These are phyloP conservation scores for Sinotaia quadrata DNA, from an alignment of 2,888 invertebrate species.

Conservation along the genomic window DNA sequence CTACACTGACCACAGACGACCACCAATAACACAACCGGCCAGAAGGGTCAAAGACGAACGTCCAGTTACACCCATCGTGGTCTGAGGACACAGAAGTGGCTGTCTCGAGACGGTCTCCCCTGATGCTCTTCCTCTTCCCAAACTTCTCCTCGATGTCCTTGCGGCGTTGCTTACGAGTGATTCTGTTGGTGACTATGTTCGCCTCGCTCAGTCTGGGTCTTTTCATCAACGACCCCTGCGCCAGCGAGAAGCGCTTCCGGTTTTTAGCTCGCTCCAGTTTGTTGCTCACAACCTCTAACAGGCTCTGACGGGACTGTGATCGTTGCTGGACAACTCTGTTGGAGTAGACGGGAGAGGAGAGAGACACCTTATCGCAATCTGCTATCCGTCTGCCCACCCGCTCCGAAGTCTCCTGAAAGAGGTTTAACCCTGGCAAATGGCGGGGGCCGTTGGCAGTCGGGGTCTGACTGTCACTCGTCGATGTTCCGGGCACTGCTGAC, in stretches of 20 bases:
- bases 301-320: conserved; percentile 78
- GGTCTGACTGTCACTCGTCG: conserved; percentile 8
- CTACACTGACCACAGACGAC: conserved; percentile 71
- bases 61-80: conserved; percentile 78
- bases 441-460: conserved; percentile 78
- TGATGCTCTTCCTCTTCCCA: conserved; percentile 64
- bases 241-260: conserved; percentile 81
- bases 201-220: conserved; percentile 76
- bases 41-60: conserved; percentile 98
- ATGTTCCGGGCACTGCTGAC: conserved; percentile 1
- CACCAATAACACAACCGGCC: conserved; percentile 81
- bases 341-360: conserved; percentile 73
- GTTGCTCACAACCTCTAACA: conserved; percentile 83
- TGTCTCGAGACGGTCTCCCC: conserved; percentile 41
- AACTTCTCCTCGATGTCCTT: conserved; percentile 73
- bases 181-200: conserved; percentile 77
- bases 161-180: conserved; percentile 72
- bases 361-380: conserved; percentile 74
- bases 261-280: conserved; percentile 74
- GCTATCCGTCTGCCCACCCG: conserved; percentile 75
- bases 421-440: conserved; percentile 75
- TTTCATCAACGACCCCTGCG: conserved; percentile 76
- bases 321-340: conserved; percentile 62
- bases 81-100: conserved; percentile 73
- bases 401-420: conserved; percentile 47